Percentiles rank a stretch among this genome's conserved stretches.
These are phyloP conservation scores for Eupeodes luniger DNA, from an alignment of 2,888 invertebrate species.

Conservation along the genomic window DNA sequence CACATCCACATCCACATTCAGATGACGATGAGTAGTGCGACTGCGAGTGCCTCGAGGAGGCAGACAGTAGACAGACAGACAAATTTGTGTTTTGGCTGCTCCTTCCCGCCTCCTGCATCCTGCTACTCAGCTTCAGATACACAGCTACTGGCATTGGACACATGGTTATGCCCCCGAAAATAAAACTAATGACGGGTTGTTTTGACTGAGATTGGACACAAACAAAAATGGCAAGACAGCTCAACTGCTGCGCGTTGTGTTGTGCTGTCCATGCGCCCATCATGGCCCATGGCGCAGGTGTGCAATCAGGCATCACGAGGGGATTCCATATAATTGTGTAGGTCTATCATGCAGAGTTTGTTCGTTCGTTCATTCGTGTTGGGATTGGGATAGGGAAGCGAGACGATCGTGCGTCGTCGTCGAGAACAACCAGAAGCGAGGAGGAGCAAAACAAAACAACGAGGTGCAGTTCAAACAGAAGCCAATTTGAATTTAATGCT, in stretches of 20 bases:
- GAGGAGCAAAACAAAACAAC: not conserved
- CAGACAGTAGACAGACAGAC: slow-evolving; percentile 66
- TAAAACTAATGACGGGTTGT: slow-evolving; percentile 73
- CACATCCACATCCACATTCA: slow-evolving; percentile 28
- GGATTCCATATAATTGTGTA: slow-evolving; percentile 69
- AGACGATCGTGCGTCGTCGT: not conserved
- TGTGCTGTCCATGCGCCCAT: slow-evolving; percentile 28
- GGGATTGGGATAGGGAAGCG: too few relatives aligned
- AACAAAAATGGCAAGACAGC: slow-evolving; percentile 70
- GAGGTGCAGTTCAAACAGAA: slow-evolving; percentile 57
- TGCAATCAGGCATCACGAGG: slow-evolving; percentile 53
- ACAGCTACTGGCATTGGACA: slow-evolving; percentile 14
- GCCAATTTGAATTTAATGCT: slow-evolving; percentile 73
- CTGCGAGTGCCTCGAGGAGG: slow-evolving; percentile 23
- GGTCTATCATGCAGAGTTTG: slow-evolving; percentile 31
- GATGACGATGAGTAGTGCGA: not conserved
- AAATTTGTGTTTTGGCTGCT: slow-evolving; percentile 45
- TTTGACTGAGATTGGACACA: slow-evolving; percentile 74
- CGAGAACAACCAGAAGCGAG: not conserved
- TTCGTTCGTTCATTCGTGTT: too few relatives aligned
- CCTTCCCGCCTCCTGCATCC: not conserved
- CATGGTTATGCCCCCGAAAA: slow-evolving; percentile 67
- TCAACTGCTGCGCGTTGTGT: slow-evolving; percentile 36
- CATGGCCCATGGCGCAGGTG: slow-evolving; percentile 65
- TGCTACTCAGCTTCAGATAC: not conserved